Evolutionary conservation across 2,888 invertebrate genomes (phyloP).

Genomic region (Helicoverpa assulta): DNA sequence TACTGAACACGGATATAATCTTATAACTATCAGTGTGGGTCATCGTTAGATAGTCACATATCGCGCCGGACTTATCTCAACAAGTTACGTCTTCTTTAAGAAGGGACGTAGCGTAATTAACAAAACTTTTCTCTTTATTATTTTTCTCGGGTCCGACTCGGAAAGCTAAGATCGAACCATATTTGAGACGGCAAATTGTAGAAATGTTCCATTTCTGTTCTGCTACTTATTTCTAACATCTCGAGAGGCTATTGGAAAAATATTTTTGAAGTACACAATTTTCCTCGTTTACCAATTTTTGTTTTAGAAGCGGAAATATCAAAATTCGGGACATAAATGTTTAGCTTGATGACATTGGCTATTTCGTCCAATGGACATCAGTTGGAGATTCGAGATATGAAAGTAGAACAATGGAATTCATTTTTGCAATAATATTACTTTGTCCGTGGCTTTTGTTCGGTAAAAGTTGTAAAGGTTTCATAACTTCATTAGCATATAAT

Average conservation of each 20-base stretch:
- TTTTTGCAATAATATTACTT: constrained; percentile 26
- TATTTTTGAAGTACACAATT: constrained; percentile 4
- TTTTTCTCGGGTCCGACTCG: constrained; percentile 29
- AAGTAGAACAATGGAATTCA: constrained; percentile 26
- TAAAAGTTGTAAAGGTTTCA: constrained; percentile 32
- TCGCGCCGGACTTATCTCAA: constrained; percentile 30
- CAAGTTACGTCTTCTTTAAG: constrained; percentile 25
- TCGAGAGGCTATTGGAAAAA: constrained; percentile 15
- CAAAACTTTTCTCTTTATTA: constrained; percentile 50
- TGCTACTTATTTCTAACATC: not conserved
- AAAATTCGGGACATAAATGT: constrained; percentile 12
- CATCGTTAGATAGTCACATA: constrained; percentile 23
- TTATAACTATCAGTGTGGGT: constrained; percentile 21
- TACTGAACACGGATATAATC: constrained; percentile 4
- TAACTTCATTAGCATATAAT: constrained; percentile 1
- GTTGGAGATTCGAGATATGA: not conserved
- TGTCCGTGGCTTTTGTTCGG: constrained; percentile 2
- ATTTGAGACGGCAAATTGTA: constrained; percentile 30
- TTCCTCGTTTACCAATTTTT: constrained; percentile 4
- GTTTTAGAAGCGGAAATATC: not conserved
- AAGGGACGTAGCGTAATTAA: constrained; percentile 33
- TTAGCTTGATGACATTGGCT: not conserved
- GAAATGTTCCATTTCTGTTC: constrained; percentile 10
- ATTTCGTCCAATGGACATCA: constrained; percentile 18
- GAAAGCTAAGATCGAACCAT: constrained; percentile 40